A percentile compares a stretch with the other conserved stretches of the same genome.
Conservation (phyloP, 1,140 invertebrate species). For the Drosophila busckii region DNA sequence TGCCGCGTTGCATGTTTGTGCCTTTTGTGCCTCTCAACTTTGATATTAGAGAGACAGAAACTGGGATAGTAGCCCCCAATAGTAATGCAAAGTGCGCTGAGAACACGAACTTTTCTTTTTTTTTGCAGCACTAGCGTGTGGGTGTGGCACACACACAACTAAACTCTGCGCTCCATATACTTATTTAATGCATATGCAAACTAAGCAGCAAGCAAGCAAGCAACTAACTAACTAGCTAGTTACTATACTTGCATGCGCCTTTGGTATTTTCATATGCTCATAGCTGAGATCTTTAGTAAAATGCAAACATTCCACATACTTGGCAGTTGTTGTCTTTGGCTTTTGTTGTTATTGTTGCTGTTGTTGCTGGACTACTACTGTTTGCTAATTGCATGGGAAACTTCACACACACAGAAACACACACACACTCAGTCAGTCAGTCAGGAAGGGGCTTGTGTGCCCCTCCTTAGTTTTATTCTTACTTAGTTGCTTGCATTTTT, state of each 20-base stretch:
- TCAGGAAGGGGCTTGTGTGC: conserved; percentile 6
- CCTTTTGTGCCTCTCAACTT: conserved; percentile 58
- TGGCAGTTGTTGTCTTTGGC: conserved; percentile 16
- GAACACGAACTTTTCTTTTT: conserved; percentile 21
- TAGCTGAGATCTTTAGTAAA: conserved; percentile 10
- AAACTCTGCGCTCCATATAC: conserved; percentile 13
- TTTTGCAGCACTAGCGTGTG: conserved; percentile 2
- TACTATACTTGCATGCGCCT: too few species aligned
- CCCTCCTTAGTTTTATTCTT: conserved; percentile 23
- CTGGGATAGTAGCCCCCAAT: conserved; percentile 4
- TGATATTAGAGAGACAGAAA: conserved; percentile 48
- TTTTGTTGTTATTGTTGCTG: conserved; percentile 31
- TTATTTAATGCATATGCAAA: conserved; percentile 29
- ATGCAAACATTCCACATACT: conserved; percentile 50
- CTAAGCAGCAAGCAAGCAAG: conserved; percentile 2
- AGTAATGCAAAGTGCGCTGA: conserved; percentile 34
- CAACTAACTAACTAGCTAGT: too few species aligned
- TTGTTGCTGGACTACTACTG: too few species aligned
- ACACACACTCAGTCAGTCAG: too few species aligned
- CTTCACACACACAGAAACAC: conserved; percentile 47
- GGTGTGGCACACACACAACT: conserved; percentile 11
- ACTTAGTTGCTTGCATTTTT: neutral
- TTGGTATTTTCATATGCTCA: conserved; percentile 12
- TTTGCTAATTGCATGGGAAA: conserved; percentile 65
- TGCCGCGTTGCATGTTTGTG: conserved; percentile 63